Conservation (phyloP, 2,113 vertebrate genomes). For the Chaetodon trifascialis region DNA sequence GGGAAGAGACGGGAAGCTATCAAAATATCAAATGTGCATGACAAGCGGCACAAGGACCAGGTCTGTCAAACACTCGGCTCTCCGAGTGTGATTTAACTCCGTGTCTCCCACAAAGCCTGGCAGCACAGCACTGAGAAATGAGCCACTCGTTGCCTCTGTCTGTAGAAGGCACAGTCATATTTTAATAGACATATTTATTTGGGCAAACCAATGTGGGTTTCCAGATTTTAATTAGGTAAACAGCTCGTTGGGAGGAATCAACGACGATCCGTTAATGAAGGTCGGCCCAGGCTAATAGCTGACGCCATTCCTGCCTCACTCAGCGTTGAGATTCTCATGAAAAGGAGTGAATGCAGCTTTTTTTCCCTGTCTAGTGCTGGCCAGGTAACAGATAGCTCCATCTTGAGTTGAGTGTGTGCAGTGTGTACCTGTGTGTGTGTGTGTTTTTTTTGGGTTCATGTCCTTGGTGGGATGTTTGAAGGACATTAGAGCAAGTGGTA, state of each 20-base stretch:
- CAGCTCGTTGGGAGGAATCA: conserved; percentile 69
- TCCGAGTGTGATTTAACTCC: conserved; percentile 71
- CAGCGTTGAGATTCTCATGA: conserved; percentile 38
- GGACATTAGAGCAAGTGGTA: conserved; percentile 61
- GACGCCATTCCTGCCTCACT: conserved; percentile 37
- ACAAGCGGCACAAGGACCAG: conserved; percentile 82
- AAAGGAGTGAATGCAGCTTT: conserved; percentile 55
- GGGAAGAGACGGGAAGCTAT: conserved; percentile 83
- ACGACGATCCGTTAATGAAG: conserved; percentile 71
- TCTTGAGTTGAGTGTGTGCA: conserved; percentile 20
- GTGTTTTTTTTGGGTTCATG: conserved; percentile 35
- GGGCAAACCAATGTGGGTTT: conserved; percentile 34
- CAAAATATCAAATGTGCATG: conserved; percentile 84
- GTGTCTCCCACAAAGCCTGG: conserved; percentile 50
- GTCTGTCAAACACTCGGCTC: conserved; percentile 79
- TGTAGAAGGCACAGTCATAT: conserved; percentile 23
- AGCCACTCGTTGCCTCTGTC: conserved; percentile 35
- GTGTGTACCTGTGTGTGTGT: conserved; percentile 39
- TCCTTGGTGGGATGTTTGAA: conserved; percentile 75
- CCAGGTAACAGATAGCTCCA: conserved; percentile 52
- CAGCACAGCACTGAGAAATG: conserved; percentile 48
- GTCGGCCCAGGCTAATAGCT: conserved; percentile 72
- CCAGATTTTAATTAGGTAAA: conserved; percentile 73
- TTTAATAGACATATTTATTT: conserved; percentile 74
- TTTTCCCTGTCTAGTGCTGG: conserved; percentile 25